Evolutionary conservation across 2,888 invertebrate genomes (phyloP).

Genomic region (Piscicola geometra): DNA sequence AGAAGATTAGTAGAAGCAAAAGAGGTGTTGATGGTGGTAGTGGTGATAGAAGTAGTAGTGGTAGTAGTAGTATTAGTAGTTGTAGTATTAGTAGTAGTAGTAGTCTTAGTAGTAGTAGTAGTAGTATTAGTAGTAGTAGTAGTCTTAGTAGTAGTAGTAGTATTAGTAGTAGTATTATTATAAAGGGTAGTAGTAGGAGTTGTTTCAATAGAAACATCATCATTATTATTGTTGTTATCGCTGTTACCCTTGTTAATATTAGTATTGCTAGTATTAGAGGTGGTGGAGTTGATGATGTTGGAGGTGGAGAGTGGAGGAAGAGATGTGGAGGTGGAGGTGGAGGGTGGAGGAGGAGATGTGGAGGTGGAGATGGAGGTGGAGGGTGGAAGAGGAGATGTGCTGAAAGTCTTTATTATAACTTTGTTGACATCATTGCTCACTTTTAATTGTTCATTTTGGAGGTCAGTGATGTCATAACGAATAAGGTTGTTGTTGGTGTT

Average conservation of each 20-base stretch:
- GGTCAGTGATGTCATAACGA: too few species aligned
- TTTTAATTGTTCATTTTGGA: too few species aligned
- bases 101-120: slow-evolving; percentile 16
- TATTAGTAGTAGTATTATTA: slow-evolving; percentile 7
- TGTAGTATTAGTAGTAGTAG: neutral
- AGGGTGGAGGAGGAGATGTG: neutral
- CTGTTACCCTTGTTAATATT: too few species aligned
- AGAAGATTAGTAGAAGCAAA: neutral
- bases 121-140: neutral
- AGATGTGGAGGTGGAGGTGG: neutral
- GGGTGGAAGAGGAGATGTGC: neutral
- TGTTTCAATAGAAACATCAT: neutral
- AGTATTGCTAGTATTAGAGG: neutral
- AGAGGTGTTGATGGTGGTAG: neutral
- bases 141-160: neutral
- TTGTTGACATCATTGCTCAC: neutral
- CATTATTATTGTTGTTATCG: neutral
- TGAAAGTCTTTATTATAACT: neutral
- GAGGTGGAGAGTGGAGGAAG: too few species aligned
- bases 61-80: neutral
- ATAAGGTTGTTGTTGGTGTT: slow-evolving; percentile 5
- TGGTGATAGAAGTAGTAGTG: neutral
- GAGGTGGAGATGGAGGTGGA: neutral
- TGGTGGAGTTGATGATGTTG: neutral
- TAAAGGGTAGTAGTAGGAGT: neutral